phyloP scores from a whole-genome alignment of 2,888 invertebrate genomes.

The Sipha maydis region DNA sequence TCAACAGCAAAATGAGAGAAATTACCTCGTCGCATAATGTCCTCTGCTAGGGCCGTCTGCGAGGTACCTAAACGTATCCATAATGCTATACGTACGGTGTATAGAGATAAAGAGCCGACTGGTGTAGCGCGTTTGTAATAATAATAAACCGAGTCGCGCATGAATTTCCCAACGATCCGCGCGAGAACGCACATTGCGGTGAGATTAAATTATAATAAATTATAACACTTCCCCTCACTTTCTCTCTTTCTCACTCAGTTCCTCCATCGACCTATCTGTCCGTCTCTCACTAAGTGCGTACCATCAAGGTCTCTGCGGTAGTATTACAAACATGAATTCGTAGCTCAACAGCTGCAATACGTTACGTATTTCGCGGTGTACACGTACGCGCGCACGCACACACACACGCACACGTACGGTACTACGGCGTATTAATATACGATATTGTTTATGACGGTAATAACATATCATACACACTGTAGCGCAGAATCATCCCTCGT shows the following conservation, averaged over 20 bases:
- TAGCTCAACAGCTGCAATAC: too few relatives aligned
- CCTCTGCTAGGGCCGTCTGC: too few relatives aligned
- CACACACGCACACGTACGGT: neutral
- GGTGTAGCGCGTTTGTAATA: neutral
- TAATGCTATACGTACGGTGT: too few relatives aligned
- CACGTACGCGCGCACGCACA: neutral
- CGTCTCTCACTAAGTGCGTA: neutral
- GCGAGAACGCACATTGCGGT: neutral
- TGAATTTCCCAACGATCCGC: neutral
- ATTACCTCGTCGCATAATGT: neutral
- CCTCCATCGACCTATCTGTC: too few relatives aligned
- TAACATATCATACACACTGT: neutral
- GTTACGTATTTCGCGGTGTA: neutral
- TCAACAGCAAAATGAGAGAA: neutral
- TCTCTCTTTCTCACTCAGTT: too few relatives aligned
- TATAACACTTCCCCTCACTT: neutral
- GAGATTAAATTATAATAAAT: neutral
- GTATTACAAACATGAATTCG: neutral
- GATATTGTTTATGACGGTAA: neutral
- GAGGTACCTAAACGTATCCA: too few relatives aligned
- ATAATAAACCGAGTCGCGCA: neutral
- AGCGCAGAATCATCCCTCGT: neutral
- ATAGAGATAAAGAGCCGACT: too few relatives aligned
- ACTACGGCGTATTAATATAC: neutral
- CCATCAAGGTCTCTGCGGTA: neutral